Evolutionary conservation across 2,113 vertebrate genomes (phyloP).

Genomic region (Centropus bengalensis): DNA sequence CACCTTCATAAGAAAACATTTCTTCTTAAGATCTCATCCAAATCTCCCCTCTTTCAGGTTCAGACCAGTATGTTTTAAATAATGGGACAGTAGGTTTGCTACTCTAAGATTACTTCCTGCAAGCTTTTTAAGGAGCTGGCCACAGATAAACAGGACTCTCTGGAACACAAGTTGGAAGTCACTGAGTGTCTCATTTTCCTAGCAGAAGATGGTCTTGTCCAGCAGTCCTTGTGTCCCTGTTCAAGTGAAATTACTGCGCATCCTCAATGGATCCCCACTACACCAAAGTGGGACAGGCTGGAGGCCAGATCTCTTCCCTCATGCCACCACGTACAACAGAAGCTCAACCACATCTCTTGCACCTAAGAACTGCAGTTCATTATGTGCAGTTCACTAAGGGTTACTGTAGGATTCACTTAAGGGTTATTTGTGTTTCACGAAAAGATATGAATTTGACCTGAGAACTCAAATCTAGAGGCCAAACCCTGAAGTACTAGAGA

Average conservation of each 20-base stretch:
- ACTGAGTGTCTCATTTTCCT: fast-evolving
- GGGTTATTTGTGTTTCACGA: not conserved
- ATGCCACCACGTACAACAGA: fast-evolving
- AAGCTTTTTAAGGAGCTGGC: not conserved
- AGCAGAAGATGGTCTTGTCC: not conserved
- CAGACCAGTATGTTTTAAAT: no score
- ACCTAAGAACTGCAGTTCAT: not conserved
- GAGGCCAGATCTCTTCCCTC: not conserved
- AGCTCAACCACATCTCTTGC: not conserved
- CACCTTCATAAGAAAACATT: no score
- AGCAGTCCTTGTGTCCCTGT: not conserved
- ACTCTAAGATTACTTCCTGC: not conserved
- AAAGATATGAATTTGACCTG: conserved; percentile 2
- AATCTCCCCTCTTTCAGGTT: no score
- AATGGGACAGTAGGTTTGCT: not conserved
- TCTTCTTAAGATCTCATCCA: no score
- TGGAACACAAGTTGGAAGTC: not conserved
- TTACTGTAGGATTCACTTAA: not conserved
- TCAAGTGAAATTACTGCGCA: not conserved
- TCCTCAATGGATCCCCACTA: not conserved
- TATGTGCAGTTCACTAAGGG: not conserved
- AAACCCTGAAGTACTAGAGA: not conserved
- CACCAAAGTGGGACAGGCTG: not conserved
- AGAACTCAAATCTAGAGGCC: not conserved
- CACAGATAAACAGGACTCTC: not conserved